These are phyloP conservation scores for Papilio demoleus DNA, from an alignment of 2,888 invertebrate genomes.

Conservation along the genomic window DNA sequence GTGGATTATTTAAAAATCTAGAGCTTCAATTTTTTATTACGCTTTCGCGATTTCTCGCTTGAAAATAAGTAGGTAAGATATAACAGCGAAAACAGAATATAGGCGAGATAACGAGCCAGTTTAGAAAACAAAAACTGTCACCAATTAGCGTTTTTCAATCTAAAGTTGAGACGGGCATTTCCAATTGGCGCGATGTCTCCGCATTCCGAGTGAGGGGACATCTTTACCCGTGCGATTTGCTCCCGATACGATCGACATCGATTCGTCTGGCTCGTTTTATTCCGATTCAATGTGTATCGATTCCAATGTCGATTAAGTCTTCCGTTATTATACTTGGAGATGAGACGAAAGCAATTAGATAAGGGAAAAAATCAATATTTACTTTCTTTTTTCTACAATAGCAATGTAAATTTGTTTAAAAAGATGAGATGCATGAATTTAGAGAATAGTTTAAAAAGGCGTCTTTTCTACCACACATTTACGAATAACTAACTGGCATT, in stretches of 20 bases:
- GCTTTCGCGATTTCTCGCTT: slow-evolving; percentile 53
- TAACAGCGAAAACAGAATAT: slow-evolving; percentile 65
- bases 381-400: background rate
- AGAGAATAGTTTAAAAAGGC: too few species aligned
- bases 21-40: slow-evolving; percentile 49
- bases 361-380: slow-evolving; percentile 47
- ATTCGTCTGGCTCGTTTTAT: slow-evolving; percentile 78
- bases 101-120: slow-evolving; percentile 65
- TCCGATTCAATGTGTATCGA: slow-evolving; percentile 80
- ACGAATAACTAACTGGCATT: background rate
- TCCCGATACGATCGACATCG: slow-evolving; percentile 77
- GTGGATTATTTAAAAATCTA: slow-evolving; percentile 45
- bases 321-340: slow-evolving; percentile 59
- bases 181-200: slow-evolving; percentile 70
- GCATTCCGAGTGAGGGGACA: slow-evolving; percentile 72
- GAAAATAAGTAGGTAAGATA: slow-evolving; percentile 59
- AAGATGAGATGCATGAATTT: too few species aligned
- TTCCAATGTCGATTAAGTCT: slow-evolving; percentile 75
- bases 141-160: slow-evolving; percentile 78
- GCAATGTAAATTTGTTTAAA: background rate
- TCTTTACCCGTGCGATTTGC: slow-evolving; percentile 79
- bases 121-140: slow-evolving; percentile 72
- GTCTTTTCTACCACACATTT: too few species aligned
- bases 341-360: slow-evolving; percentile 64
- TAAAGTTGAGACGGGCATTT: slow-evolving; percentile 71